A percentile compares a stretch with the other conserved stretches of the same genome.
These are phyloP conservation scores for Drosophila santomea DNA, from an alignment of 1,140 invertebrate genomes.

Conservation along the genomic window DNA sequence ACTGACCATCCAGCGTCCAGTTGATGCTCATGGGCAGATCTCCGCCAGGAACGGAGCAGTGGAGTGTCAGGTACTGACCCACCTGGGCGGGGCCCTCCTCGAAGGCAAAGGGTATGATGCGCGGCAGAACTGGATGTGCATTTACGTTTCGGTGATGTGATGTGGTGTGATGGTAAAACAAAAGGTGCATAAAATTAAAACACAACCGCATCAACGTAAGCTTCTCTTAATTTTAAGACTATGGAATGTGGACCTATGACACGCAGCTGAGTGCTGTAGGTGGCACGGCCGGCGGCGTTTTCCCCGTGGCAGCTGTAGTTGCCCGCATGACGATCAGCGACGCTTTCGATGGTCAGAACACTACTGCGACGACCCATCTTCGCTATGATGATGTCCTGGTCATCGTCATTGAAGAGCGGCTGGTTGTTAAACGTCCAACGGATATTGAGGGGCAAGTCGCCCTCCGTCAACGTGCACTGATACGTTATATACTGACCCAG, in stretches of 20 bases:
- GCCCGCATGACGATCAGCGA: slow-evolving; percentile 89
- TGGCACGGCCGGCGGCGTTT: slow-evolving; percentile 89
- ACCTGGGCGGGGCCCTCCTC: slow-evolving; percentile 82
- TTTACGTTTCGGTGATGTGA: slow-evolving; percentile 28
- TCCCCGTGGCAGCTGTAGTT: slow-evolving; percentile 89
- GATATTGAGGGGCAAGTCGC: slow-evolving; percentile 92
- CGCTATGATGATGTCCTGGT: slow-evolving; percentile 84
- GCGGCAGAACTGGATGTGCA: slow-evolving; percentile 87
- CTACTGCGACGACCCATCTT: slow-evolving; percentile 86
- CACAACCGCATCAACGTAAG: slow-evolving; percentile 23
- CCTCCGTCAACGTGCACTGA: slow-evolving; percentile 89
- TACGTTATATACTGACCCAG: slow-evolving; percentile 88
- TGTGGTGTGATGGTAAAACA: slow-evolving; percentile 40
- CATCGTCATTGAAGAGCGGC: slow-evolving; percentile 84
- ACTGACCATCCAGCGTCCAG: slow-evolving; percentile 90
- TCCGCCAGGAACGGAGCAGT: slow-evolving; percentile 90
- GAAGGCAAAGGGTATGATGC: slow-evolving; percentile 89
- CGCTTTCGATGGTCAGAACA: slow-evolving; percentile 90
- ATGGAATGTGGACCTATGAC: slow-evolving; percentile 73
- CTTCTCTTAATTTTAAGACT: background rate
- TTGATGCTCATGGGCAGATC: slow-evolving; percentile 89
- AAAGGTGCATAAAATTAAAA: slow-evolving; percentile 40
- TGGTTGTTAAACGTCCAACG: slow-evolving; percentile 90
- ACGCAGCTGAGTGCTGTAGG: slow-evolving; percentile 86
- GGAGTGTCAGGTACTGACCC: slow-evolving; percentile 81